Evolutionary conservation across 2,888 invertebrate genomes (phyloP), one percentile per base, ranked within the genome.

Genomic region (Cephus rjabovi): DNA sequence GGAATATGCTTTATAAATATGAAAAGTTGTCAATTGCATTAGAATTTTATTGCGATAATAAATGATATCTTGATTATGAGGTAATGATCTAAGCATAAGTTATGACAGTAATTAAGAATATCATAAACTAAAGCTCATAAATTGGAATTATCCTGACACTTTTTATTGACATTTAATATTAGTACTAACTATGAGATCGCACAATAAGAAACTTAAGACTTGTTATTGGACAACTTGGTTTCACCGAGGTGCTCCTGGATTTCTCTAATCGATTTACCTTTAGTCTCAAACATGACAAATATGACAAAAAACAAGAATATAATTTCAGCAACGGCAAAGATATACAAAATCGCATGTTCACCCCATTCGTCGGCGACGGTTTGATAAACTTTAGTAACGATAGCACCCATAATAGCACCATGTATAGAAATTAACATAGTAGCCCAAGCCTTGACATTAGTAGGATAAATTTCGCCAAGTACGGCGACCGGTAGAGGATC

Each of bases 211-310:
- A 12, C 12, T 37, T 37, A 37, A 37, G 3, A 12, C 3, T 37
- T 37, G 12, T 37, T 37, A 37, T 37, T 37, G 4, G 12, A 37
- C 12, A 37, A 0, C 12, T 37, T 37, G 37, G 12, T 37, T 70
- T 23, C 70, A 33, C 70, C 23, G 12, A 30, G 40, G 0, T 77
- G 1, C 1, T 74, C n/a, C 34, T 86, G 86, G 56, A 86, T 86
- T 0, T 82, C 77, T 9, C 12, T 9, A 30, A 86, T 82, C 4
- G 85, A 77, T 31, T 80, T 81, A 1, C 31, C 76, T 23, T 80
- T 81, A 1, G 86, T 86, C 76, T 86, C 86, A 11, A 83, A 84
- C 70, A 86, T 33, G 6, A 30, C 11, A 0, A 84, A n/a, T 11
- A 74, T 77, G 12, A 74, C 69, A 4, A 74, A 11, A n/a, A 79